Conservation (phyloP, 2,888 invertebrate genomes). For the Archips xylosteana region DNA sequence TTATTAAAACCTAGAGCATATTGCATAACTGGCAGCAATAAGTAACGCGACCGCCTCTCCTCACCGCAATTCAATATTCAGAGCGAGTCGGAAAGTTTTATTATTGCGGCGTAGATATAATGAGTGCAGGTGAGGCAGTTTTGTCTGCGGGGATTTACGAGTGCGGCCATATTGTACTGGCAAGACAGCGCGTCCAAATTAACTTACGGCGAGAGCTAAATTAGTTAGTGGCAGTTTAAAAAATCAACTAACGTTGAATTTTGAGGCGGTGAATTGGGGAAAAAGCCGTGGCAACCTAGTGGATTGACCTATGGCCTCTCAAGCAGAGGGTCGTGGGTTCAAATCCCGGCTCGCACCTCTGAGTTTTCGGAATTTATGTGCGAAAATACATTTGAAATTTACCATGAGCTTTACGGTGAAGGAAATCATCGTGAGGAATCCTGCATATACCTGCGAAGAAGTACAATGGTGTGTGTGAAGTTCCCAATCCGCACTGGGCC, state of each 20-base stretch:
- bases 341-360: no score
- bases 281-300: no score
- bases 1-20: constrained; percentile 83
- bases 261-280: constrained; percentile 36
- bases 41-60: constrained; percentile 77
- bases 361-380: no score
- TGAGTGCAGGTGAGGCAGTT: constrained; percentile 82
- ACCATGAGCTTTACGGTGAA: no score
- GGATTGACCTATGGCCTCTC: no score
- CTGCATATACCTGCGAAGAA: no score
- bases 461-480: no score
- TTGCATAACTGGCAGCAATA: constrained; percentile 82
- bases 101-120: constrained; percentile 85
- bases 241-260: constrained; percentile 50
- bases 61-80: constrained; percentile 82
- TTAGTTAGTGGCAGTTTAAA: constrained; percentile 65
- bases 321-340: no score
- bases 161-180: constrained; percentile 61
- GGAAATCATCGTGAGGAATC: no score
- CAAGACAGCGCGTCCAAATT: constrained; percentile 69
- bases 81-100: constrained; percentile 82
- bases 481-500: no score
- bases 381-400: no score
- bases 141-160: constrained; percentile 78
- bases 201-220: constrained; percentile 67